These are phyloP conservation scores for Zygothrica quintamaculata DNA, from an alignment of 2,888 invertebrate genomes.

Conservation along the genomic window DNA sequence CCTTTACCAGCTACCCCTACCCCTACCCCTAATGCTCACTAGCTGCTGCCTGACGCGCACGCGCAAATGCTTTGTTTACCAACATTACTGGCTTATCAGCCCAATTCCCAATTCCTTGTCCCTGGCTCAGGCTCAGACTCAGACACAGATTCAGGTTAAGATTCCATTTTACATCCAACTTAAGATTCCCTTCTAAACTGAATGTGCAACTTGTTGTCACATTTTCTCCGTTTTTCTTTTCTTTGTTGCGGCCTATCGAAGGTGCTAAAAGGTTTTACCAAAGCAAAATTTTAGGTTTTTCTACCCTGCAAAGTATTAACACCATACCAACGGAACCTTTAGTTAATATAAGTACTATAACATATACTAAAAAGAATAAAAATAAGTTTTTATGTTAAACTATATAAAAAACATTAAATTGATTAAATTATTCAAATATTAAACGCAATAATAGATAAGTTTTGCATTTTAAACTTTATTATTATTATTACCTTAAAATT, in stretches of 20 bases:
- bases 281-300: constrained; percentile 40
- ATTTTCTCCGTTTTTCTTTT: constrained; percentile 31
- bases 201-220: constrained; percentile 70
- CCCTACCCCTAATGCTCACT: not conserved
- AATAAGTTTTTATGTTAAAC: too few relatives aligned
- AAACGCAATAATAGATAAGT: too few relatives aligned
- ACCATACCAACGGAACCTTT: too few relatives aligned
- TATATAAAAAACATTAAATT: too few relatives aligned
- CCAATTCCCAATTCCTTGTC: constrained; percentile 34
- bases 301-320: too few relatives aligned
- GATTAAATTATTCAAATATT: too few relatives aligned
- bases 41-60: constrained; percentile 33
- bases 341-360: too few relatives aligned
- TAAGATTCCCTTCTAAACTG: not conserved
- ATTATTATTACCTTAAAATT: too few relatives aligned
- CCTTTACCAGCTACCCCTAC: not conserved
- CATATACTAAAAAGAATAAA: too few relatives aligned
- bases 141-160: constrained; percentile 7
- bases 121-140: too few relatives aligned
- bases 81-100: constrained; percentile 54
- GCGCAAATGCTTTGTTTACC: constrained; percentile 62
- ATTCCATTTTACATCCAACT: not conserved
- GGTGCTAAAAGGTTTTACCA: constrained; percentile 79
- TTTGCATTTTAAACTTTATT: too few relatives aligned
- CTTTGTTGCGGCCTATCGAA: constrained; percentile 53